Base-by-base conservation (phyloP, 2,113 vertebrate species). In the Oostethus manadensis region DNA sequence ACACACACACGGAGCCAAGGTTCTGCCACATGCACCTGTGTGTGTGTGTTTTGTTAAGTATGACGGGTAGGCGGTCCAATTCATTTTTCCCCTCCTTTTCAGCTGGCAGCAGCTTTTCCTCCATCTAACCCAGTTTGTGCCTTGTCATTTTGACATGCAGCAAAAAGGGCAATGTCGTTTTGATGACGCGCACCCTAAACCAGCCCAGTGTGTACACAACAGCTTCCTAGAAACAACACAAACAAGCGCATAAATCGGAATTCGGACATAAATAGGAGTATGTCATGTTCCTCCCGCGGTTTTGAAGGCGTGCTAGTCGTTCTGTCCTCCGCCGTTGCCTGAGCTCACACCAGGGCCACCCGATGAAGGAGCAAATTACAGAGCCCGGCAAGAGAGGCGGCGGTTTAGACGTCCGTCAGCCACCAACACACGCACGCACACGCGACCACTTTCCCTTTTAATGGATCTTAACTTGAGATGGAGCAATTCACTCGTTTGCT, bases 331-430 rank as follows among this genome's bases (percentile, higher is more conserved):
- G 73, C 64, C 66, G 51, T 65, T 11, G 76, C 65, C 66, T 57
- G 61, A 68, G 58, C 74, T 68, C 60, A 66, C 63, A 47, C 57
- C 53, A 21, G 47, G 66, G 68, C 64, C 68, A 66, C 69, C 54
- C 81, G 65, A 84, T 82, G 74, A 84, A 86, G 82, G 79, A 77
- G 76, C 71, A 84, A 77, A 84, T 84, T 76, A 78, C 73, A 76
- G 80, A 71, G 67, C 56, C 43, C 35, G 35, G 78, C 68, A 79
- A 73, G 73, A 73, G 59, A 70, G 70, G 17, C 69, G 42, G 61
- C 76, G 68, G 75, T 83, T 79, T 88, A 73, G 68, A 65, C 60
- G 78, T 69, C 74, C 78, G 73, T 78, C 80, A 81, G 71, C 68
- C 51, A 29, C 73, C 70, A 72, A 62, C 75, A 69, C 77, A 67